phyloP scores from a whole-genome alignment of 1,140 invertebrate species.

The Melanaphis sacchari region DNA sequence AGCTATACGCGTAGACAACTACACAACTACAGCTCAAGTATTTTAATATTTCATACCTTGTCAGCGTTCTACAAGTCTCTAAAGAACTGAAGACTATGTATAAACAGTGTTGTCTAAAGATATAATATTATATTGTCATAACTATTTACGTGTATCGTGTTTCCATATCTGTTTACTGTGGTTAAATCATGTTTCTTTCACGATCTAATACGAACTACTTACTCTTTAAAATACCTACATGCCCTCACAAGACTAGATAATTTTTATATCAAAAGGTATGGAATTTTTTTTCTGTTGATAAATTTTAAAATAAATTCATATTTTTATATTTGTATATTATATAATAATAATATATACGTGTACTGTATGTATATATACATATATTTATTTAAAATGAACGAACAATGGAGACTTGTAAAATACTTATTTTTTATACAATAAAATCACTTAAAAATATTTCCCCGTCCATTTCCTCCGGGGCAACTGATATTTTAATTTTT shows the following conservation, averaged over 20 bases:
- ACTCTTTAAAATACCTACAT: background rate
- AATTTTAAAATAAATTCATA: background rate
- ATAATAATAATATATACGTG: too few relatives aligned
- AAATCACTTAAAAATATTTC: constrained; percentile 14
- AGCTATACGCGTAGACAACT: background rate
- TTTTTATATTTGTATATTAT: background rate
- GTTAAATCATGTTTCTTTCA: background rate
- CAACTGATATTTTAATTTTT: background rate
- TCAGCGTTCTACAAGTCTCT: background rate
- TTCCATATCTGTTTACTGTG: background rate
- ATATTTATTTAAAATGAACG: background rate
- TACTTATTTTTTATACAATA: background rate
- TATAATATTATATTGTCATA: constrained; percentile 8
- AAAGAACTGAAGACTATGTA: background rate
- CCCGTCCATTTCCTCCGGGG: background rate
- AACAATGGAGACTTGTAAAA: background rate
- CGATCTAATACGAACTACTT: background rate
- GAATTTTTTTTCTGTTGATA: background rate
- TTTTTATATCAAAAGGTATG: background rate
- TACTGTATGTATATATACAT: background rate
- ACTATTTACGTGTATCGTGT: background rate
- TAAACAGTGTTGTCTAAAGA: background rate
- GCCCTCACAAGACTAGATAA: background rate
- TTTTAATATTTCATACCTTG: background rate
- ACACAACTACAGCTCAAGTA: background rate